Conservation (phyloP, 2,888 invertebrate species). For the Herminia tarsipennalis region DNA sequence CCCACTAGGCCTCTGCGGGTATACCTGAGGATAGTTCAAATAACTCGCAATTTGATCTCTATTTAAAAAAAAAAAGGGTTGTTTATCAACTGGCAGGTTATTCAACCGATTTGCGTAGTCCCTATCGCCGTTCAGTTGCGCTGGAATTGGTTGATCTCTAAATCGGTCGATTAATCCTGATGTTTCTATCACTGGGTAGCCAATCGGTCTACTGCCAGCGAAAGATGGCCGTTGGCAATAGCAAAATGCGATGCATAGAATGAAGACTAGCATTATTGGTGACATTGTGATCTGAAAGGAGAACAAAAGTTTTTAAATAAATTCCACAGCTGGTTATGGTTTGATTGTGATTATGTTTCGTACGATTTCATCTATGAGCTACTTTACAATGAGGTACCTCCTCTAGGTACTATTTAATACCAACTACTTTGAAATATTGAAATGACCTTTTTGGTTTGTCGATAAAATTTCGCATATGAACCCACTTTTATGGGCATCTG, state of each 20-base stretch:
- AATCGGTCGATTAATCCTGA: conserved; percentile 17
- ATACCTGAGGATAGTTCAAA: conserved; percentile 30
- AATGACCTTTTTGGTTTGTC: no score
- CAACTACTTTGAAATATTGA: no score
- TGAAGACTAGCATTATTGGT: conserved; percentile 11
- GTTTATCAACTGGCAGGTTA: conserved; percentile 39
- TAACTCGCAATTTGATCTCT: conserved; percentile 50
- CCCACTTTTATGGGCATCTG: no score
- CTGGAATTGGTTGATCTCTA: conserved; percentile 21
- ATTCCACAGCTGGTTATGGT: no score
- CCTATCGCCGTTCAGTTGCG: conserved; percentile 42
- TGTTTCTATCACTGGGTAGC: conserved; percentile 15
- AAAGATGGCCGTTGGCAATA: conserved; percentile 84
- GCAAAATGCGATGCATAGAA: conserved; percentile 30
- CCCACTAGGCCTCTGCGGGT: conserved; percentile 27
- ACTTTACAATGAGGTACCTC: no score
- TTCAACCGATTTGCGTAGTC: conserved; percentile 44
- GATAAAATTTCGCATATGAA: no score
- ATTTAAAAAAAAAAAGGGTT: conserved; percentile 36
- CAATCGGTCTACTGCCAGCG: conserved; percentile 57
- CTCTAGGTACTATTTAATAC: no score
- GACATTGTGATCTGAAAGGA: conserved; percentile 29
- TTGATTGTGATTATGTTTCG: no score
- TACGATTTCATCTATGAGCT: no score
- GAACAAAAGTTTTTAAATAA: background rate